Percentiles rank a stretch among this genome's conserved stretches.
These are phyloP conservation scores for Saguinus midas DNA, from an alignment of 2,113 vertebrate genomes.

Conservation along the genomic window DNA sequence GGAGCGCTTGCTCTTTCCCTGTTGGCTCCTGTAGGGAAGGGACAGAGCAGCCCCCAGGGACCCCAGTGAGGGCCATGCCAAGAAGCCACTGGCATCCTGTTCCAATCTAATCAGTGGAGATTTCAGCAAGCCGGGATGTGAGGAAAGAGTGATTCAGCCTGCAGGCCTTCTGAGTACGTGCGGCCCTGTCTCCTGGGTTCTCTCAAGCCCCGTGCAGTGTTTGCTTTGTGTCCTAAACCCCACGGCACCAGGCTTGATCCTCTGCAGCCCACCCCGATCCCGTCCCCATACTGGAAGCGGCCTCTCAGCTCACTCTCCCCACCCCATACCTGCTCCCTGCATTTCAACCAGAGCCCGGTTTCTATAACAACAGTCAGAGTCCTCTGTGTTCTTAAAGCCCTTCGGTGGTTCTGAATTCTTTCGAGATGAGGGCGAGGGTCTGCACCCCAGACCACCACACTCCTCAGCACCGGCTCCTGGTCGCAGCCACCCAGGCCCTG, in stretches of 20 bases:
- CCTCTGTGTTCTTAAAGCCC: neutral
- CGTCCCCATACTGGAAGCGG: rapidly evolving
- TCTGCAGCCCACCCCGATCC: too few relatives aligned
- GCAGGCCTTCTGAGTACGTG: rapidly evolving
- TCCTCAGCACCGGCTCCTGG: too few relatives aligned
- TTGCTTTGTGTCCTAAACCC: neutral
- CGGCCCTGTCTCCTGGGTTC: rapidly evolving
- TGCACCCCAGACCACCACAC: rapidly evolving
- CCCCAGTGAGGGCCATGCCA: rapidly evolving
- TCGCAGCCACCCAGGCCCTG: rapidly evolving
- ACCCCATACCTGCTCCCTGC: rapidly evolving
- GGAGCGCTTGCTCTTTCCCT: neutral
- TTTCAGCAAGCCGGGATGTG: rapidly evolving
- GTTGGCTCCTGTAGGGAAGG: neutral
- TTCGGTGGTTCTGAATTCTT: neutral
- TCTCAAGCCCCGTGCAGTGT: rapidly evolving
- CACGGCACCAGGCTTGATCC: rapidly evolving
- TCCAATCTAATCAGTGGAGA: rapidly evolving
- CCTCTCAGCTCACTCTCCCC: too few relatives aligned
- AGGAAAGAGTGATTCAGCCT: too few relatives aligned
- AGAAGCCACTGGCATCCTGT: neutral
- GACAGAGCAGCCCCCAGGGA: rapidly evolving
- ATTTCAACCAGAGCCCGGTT: rapidly evolving
- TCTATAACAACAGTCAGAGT: neutral
- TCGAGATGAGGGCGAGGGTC: neutral